phyloP scores from a whole-genome alignment of 2,797 vertebrate species.

The Onychomys arenicola region DNA sequence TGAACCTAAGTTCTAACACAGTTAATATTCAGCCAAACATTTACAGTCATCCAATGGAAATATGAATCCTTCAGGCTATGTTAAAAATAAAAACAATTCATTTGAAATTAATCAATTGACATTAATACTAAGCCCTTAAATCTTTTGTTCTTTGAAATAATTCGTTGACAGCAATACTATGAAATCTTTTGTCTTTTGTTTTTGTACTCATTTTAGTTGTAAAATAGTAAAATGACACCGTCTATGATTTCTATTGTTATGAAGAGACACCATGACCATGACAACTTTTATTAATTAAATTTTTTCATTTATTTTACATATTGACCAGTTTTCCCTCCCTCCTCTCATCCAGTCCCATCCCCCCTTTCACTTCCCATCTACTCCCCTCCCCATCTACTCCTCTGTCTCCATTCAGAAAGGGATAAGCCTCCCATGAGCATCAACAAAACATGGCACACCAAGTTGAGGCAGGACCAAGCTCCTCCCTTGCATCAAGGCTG shows the following conservation, averaged over 20 bases:
- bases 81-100: not conserved
- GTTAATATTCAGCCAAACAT: not conserved
- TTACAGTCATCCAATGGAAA: not conserved
- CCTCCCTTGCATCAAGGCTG: not conserved
- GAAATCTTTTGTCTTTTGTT: not conserved
- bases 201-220: not conserved
- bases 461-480: not conserved
- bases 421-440: not conserved
- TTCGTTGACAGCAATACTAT: not conserved
- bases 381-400: not conserved
- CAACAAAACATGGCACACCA: not conserved
- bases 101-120: conserved; percentile 12
- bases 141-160: not conserved
- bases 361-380: not conserved
- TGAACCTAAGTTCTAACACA: too few species aligned
- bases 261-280: not conserved
- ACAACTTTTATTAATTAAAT: not conserved
- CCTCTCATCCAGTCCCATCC: not conserved
- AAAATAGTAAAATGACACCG: not conserved
- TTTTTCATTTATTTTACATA: not conserved
- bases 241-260: not conserved
- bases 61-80: not conserved
- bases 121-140: not conserved
- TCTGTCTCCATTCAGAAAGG: not conserved
- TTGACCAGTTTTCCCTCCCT: not conserved